A percentile compares a stretch with the other conserved stretches of the same genome.
These are phyloP conservation scores for Macroramphosus scolopax DNA, from an alignment of 2,797 vertebrate species.

Conservation along the genomic window DNA sequence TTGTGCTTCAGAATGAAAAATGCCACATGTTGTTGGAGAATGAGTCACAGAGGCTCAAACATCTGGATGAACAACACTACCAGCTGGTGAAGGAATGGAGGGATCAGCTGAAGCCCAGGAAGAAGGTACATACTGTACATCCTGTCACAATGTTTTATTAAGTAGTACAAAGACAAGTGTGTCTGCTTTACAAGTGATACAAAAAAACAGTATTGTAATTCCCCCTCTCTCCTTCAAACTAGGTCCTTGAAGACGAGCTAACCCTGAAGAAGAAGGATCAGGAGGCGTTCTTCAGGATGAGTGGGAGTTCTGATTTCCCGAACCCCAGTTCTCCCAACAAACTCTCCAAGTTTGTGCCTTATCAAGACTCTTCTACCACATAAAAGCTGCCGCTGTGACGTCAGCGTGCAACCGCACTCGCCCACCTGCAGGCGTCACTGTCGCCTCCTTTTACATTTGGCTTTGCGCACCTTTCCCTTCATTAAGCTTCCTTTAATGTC, in stretches of 20 bases:
- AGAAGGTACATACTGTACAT: slow-evolving; percentile 78
- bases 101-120: slow-evolving; percentile 88
- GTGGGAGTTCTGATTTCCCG: slow-evolving; percentile 61
- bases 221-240: neutral
- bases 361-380: slow-evolving; percentile 78
- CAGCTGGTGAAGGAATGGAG: slow-evolving; percentile 90
- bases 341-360: slow-evolving; percentile 89
- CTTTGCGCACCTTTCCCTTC: slow-evolving; percentile 12
- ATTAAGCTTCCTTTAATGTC: slow-evolving; percentile 33
- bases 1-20: slow-evolving; percentile 87
- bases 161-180: no score
- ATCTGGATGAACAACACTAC: slow-evolving; percentile 88
- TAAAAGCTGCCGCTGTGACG: slow-evolving; percentile 32
- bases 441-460: slow-evolving; percentile 33
- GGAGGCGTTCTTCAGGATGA: slow-evolving; percentile 90
- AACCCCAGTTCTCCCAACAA: slow-evolving; percentile 81
- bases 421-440: neutral
- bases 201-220: no score
- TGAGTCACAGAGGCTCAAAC: slow-evolving; percentile 91
- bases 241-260: slow-evolving; percentile 92
- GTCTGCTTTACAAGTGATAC: no score
- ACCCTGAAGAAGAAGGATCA: slow-evolving; percentile 88
- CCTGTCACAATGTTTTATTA: neutral
- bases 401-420: neutral
- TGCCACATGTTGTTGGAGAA: slow-evolving; percentile 94